Conservation (phyloP, 2,888 invertebrate species). For the Papilio demoleus region DNA sequence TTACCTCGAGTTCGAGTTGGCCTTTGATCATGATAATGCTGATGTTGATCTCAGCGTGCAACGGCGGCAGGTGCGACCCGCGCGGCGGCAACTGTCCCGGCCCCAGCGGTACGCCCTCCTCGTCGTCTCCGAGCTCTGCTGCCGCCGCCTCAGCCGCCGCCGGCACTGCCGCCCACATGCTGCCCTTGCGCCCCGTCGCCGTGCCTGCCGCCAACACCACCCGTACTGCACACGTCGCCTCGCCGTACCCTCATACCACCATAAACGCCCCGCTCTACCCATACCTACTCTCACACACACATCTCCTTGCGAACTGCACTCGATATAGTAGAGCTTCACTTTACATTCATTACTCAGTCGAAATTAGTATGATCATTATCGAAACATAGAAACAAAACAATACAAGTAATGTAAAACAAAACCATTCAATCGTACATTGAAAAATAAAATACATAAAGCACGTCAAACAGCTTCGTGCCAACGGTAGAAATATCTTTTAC, state of each 20-base stretch:
- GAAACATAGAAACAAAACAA: slow-evolving; percentile 50
- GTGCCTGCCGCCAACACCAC: slow-evolving; percentile 69
- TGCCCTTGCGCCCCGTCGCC: slow-evolving; percentile 82
- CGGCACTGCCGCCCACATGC: slow-evolving; percentile 82
- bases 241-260: slow-evolving; percentile 42
- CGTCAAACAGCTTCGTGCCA: slow-evolving; percentile 82
- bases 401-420: slow-evolving; percentile 67
- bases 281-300: slow-evolving; percentile 29
- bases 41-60: slow-evolving; percentile 92
- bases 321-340: slow-evolving; percentile 45
- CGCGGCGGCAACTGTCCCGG: slow-evolving; percentile 92
- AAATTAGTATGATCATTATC: slow-evolving; percentile 19
- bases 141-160: slow-evolving; percentile 70
- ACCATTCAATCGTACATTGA: slow-evolving; percentile 79
- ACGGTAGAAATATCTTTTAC: slow-evolving; percentile 74
- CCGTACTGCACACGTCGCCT: slow-evolving; percentile 55
- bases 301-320: slow-evolving; percentile 26
- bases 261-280: slow-evolving; percentile 1
- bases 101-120: slow-evolving; percentile 85
- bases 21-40: slow-evolving; percentile 96
- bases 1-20: slow-evolving; percentile 93
- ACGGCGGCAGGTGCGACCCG: slow-evolving; percentile 87
- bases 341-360: slow-evolving; percentile 17
- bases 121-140: slow-evolving; percentile 67
- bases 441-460: slow-evolving; percentile 76